These are phyloP conservation scores for Lates calcarifer DNA, from an alignment of 2,113 vertebrate genomes.

Conservation along the genomic window DNA sequence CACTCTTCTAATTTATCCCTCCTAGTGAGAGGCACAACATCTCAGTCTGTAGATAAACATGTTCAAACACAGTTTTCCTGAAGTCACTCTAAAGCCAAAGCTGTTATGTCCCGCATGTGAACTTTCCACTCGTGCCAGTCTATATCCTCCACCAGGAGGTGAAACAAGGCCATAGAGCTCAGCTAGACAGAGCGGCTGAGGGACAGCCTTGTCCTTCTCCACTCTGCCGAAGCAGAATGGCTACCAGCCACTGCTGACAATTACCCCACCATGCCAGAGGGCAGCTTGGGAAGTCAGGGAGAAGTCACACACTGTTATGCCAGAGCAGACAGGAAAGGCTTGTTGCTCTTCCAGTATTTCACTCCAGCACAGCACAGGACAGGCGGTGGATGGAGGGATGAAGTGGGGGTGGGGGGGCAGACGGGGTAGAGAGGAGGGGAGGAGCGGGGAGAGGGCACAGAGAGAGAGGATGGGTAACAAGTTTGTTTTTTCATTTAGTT, in stretches of 20 bases:
- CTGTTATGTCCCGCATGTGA: constrained; percentile 70
- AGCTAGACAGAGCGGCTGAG: constrained; percentile 73
- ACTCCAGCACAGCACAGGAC: constrained; percentile 45
- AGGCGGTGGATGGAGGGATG: constrained; percentile 10
- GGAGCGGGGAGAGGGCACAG: constrained; percentile 22
- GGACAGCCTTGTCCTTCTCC: constrained; percentile 81
- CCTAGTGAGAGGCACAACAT: neutral
- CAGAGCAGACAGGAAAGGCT: constrained; percentile 74
- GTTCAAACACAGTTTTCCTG: constrained; percentile 15
- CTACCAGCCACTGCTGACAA: constrained; percentile 75
- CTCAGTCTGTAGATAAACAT: constrained; percentile 17
- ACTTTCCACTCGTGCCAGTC: constrained; percentile 70
- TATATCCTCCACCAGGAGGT: constrained; percentile 60
- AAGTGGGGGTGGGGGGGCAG: neutral
- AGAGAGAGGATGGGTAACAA: constrained; percentile 61
- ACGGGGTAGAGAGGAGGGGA: neutral
- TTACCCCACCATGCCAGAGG: constrained; percentile 72
- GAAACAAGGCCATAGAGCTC: constrained; percentile 61
- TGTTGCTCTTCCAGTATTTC: constrained; percentile 74
- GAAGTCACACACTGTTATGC: constrained; percentile 82
- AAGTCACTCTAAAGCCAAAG: constrained; percentile 51
- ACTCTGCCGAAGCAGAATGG: constrained; percentile 80
- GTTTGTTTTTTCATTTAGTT: constrained; percentile 76
- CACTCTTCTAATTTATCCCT: neutral
- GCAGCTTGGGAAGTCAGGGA: constrained; percentile 83